phyloP scores from a whole-genome alignment of 1,140 invertebrate genomes.

The Eurosta solidaginis region DNA sequence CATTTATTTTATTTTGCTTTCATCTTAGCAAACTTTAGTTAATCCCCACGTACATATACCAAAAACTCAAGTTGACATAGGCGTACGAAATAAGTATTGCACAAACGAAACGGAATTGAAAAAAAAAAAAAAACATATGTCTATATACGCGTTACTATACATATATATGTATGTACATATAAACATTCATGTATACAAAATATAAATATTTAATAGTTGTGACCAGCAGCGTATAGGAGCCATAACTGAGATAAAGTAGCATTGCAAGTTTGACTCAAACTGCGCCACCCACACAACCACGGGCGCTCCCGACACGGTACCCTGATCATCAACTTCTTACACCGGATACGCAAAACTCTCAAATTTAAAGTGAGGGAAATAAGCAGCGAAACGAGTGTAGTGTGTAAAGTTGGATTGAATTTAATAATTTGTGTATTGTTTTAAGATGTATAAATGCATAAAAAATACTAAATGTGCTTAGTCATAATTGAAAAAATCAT shows the following conservation, averaged over 20 bases:
- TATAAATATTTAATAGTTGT: not conserved
- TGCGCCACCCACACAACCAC: constrained; percentile 12
- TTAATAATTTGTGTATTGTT: not conserved
- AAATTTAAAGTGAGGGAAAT: not conserved
- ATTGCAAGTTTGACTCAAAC: not conserved
- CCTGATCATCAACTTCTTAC: not conserved
- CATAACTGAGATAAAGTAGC: not conserved
- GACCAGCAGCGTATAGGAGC: not conserved
- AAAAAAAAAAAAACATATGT: no score
- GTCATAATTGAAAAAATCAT: not conserved
- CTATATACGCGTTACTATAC: not conserved
- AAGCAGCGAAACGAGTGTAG: not conserved
- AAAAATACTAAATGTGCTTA: not conserved
- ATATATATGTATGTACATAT: not conserved
- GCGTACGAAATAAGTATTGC: constrained; percentile 12
- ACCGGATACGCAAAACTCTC: not conserved
- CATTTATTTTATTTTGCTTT: no score
- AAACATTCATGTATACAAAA: not conserved
- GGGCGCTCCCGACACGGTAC: no score
- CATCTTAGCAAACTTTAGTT: not conserved
- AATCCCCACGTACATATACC: not conserved
- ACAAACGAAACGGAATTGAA: constrained; percentile 16
- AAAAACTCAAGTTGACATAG: not conserved
- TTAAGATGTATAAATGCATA: not conserved
- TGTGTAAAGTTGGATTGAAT: not conserved